phyloP scores from a whole-genome alignment of 2,888 invertebrate species.

The Marronus borbonicus region DNA sequence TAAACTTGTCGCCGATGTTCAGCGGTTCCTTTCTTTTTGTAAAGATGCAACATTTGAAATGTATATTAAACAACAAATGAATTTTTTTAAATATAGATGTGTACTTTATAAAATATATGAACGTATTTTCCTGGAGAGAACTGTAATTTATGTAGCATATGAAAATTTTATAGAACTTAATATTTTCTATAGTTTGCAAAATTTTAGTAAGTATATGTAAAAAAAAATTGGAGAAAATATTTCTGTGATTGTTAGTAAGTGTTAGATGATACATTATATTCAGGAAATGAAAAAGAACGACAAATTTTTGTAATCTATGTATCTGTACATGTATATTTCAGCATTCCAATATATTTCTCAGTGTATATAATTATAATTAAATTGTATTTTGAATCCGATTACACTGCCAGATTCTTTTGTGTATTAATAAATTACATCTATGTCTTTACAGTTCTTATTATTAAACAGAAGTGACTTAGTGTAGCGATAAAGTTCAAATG shows the following conservation, averaged over 20 bases:
- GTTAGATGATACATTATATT: conserved; percentile 56
- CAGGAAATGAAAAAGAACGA: conserved; percentile 52
- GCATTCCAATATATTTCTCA: conserved; percentile 69
- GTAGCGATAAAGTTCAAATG: not conserved
- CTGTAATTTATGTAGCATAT: conserved; percentile 50
- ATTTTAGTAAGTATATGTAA: conserved; percentile 50
- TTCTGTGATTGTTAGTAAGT: conserved; percentile 69
- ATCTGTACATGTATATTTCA: conserved; percentile 66
- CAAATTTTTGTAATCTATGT: conserved; percentile 64
- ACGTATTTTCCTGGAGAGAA: conserved; percentile 50
- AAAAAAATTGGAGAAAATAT: conserved; percentile 52
- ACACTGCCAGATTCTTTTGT: conserved; percentile 67
- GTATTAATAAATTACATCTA: conserved; percentile 65
- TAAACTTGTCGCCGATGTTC: conserved; percentile 55
- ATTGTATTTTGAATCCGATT: conserved; percentile 68
- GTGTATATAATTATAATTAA: conserved; percentile 65
- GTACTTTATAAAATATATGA: conserved; percentile 42
- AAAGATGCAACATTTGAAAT: conserved; percentile 46
- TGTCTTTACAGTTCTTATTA: conserved; percentile 48
- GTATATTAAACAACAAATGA: conserved; percentile 46
- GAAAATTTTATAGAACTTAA: conserved; percentile 51
- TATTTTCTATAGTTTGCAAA: conserved; percentile 54
- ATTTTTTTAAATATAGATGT: conserved; percentile 47
- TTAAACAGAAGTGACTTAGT: conserved; percentile 9
- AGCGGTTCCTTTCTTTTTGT: conserved; percentile 50